These are phyloP conservation scores for Daubentonia madagascariensis DNA, from an alignment of 2,113 vertebrate species.

Conservation along the genomic window DNA sequence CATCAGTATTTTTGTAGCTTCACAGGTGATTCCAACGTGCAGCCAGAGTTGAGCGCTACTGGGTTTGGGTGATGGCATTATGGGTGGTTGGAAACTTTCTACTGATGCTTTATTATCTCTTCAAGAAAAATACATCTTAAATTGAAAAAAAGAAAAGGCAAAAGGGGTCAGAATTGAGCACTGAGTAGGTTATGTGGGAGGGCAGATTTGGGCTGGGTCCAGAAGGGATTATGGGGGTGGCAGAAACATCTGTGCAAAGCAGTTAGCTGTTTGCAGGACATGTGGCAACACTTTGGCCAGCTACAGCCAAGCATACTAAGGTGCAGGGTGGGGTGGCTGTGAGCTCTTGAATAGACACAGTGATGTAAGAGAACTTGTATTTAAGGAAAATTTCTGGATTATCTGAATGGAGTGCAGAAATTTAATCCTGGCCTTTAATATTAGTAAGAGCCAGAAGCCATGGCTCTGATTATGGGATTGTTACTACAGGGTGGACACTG, in stretches of 20 bases:
- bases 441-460: background rate
- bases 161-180: background rate
- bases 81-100: background rate
- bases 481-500: rapidly evolving
- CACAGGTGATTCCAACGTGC: background rate
- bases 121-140: background rate
- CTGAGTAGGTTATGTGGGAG: background rate
- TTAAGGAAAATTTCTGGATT: background rate
- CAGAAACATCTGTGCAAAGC: rapidly evolving
- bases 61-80: background rate
- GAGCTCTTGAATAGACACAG: background rate
- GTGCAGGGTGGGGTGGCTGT: background rate
- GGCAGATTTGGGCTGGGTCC: background rate
- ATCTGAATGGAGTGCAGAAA: background rate
- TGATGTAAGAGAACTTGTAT: background rate
- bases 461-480: background rate
- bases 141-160: background rate
- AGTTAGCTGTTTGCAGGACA: background rate
- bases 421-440: background rate
- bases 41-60: background rate
- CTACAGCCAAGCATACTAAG: background rate
- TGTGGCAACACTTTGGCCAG: background rate
- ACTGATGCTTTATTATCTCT: background rate
- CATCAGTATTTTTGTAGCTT: background rate
- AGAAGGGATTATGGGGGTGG: background rate